Base-by-base conservation (phyloP, 64 coral and sea anemone genomes). In the Dendrophyllia cribrosa region DNA sequence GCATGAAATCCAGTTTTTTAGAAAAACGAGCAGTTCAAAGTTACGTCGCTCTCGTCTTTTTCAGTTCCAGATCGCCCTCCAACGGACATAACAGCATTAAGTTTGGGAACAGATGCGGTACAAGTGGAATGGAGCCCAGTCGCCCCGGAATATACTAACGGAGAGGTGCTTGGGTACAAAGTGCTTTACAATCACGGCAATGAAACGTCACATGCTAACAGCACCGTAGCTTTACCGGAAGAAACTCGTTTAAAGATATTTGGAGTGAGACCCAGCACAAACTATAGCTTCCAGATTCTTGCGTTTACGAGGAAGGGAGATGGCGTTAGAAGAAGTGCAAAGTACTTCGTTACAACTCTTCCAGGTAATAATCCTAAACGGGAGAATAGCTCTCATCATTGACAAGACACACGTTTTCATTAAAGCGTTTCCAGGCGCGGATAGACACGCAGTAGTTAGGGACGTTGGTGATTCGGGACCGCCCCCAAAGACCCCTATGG, bases 21-120 rank as follows among this genome's bases (percentile, higher is more conserved):
- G n/a, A n/a, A n/a, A n/a, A n/a, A n/a, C n/a, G n/a, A n/a, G n/a
- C n/a, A n/a, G n/a, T n/a, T n/a, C n/a, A n/a, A n/a, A n/a, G n/a
- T n/a, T n/a, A n/a, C n/a, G n/a, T n/a, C n/a, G n/a, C n/a, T n/a
- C n/a, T n/a, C n/a, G n/a, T n/a, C n/a, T n/a, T n/a, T n/a, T 55
- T 55, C 52, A 76, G 74, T 76, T n/a, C 74, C 74, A 76, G 74
- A 76, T 22, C 74, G 10, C 14, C 74, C 74, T 76, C 74, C 74
- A 20, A 20, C 13, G 19, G 74, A 76, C 48, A 52, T 76, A 51
- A 76, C 74, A 7, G 74, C 20, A 3, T 51, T 51, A 3, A 53
- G 74, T 47, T 1, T 52, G 14, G 49, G 74, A 20, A 51, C 4
- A n/a, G 7, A 76, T 8, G 20, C 49, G 47, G 46, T 76, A n/a